These are phyloP conservation scores for Synanthedon formicaeformis DNA, from an alignment of 2,888 invertebrate genomes.

Conservation along the genomic window DNA sequence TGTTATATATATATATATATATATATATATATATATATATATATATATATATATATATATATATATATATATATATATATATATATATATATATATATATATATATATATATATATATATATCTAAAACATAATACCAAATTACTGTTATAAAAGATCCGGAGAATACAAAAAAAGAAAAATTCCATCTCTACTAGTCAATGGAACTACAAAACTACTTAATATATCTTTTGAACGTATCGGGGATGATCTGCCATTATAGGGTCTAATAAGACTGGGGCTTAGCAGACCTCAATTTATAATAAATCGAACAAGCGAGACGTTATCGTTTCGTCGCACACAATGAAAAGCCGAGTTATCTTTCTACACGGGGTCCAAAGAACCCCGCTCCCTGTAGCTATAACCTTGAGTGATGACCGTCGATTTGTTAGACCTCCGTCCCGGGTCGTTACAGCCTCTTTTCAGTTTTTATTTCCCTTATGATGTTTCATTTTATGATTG, in stretches of 20 bases:
- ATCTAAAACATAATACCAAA: no score
- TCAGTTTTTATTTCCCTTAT: slow-evolving; percentile 63
- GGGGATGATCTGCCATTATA: slow-evolving; percentile 18
- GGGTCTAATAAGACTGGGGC: slow-evolving; percentile 37
- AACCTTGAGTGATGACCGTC: slow-evolving; percentile 63
- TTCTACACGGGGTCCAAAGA: slow-evolving; percentile 12
- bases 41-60: no score
- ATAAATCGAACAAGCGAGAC: slow-evolving; percentile 46
- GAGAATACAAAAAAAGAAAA: no score
- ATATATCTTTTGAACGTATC: slow-evolving; percentile 1
- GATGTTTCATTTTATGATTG: slow-evolving; percentile 67
- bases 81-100: no score
- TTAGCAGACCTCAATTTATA: slow-evolving; percentile 44
- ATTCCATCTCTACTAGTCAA: no score
- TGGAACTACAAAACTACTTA: no score
- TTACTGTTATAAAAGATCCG: no score
- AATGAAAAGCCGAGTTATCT: slow-evolving; percentile 60
- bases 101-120: no score
- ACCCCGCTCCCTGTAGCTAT: slow-evolving; percentile 38
- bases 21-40: no score
- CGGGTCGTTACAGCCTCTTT: slow-evolving; percentile 56
- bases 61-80: no score
- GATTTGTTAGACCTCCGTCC: slow-evolving; percentile 61
- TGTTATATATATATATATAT: no score
- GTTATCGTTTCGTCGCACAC: slow-evolving; percentile 38